Conservation (phyloP, 2,888 invertebrate genomes). For the Rhaphigaster nebulosa region DNA sequence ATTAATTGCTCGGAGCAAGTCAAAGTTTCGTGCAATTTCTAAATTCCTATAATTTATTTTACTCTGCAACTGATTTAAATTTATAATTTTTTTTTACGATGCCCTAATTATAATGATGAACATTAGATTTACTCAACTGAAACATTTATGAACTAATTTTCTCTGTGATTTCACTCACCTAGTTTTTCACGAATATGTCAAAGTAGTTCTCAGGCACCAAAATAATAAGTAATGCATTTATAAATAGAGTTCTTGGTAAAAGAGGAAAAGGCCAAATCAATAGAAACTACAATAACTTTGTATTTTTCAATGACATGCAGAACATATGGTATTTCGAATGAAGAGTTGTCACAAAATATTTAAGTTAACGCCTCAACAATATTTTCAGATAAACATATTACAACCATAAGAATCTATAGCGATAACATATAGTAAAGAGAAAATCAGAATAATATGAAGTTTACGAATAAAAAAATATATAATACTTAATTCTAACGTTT, state of each 20-base stretch:
- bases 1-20: no score
- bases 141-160: neutral
- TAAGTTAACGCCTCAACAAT: neutral
- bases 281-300: neutral
- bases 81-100: no score
- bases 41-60: no score
- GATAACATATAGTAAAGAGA: neutral
- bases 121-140: neutral
- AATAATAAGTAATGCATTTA: neutral
- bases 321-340: slow-evolving; percentile 22
- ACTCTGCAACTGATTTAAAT: no score
- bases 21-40: no score
- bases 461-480: neutral
- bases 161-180: neutral
- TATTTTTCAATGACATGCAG: neutral
- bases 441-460: neutral
- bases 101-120: neutral
- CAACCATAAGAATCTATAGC: neutral
- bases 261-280: neutral
- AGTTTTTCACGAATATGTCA: neutral
- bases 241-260: neutral
- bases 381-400: neutral
- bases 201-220: neutral
- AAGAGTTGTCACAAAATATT: neutral
- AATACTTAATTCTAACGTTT: neutral